Evolutionary conservation across 2,888 invertebrate species (phyloP).

Genomic region (Lydus trimaculatus): DNA sequence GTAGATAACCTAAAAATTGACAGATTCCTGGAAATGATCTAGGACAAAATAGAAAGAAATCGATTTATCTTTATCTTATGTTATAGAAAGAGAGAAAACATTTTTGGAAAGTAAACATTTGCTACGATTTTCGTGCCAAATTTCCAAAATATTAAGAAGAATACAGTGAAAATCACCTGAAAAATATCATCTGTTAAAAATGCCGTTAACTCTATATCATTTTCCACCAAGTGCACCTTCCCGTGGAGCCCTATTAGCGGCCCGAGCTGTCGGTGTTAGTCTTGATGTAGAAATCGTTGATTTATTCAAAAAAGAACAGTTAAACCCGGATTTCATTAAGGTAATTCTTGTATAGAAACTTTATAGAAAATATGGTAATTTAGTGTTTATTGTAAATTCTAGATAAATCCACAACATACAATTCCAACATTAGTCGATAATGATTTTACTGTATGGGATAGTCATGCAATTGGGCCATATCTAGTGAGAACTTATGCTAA

Average conservation of each 20-base stretch:
- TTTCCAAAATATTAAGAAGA: too few species aligned
- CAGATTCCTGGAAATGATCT: too few species aligned
- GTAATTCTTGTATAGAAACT: constrained; percentile 37
- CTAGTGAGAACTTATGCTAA: constrained; percentile 69
- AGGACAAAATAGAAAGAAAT: too few species aligned
- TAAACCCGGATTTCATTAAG: constrained; percentile 64
- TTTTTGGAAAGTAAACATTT: too few species aligned
- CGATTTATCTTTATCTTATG: too few species aligned
- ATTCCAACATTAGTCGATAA: constrained; percentile 74
- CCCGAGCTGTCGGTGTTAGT: constrained; percentile 66
- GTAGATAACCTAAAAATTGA: too few species aligned
- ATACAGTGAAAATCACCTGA: not conserved
- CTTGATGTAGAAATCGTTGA: constrained; percentile 64
- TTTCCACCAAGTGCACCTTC: constrained; percentile 70
- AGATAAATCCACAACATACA: constrained; percentile 73
- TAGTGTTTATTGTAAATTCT: constrained; percentile 40
- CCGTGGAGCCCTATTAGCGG: constrained; percentile 67
- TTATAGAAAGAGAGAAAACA: too few species aligned
- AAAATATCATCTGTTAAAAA: constrained; percentile 26
- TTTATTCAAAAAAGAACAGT: constrained; percentile 68
- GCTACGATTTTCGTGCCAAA: too few species aligned
- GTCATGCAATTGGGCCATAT: constrained; percentile 71
- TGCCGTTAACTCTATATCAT: constrained; percentile 67
- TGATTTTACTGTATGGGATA: constrained; percentile 73
- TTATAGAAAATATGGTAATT: too few species aligned